A percentile compares a stretch with the other conserved stretches of the same genome.
Conservation (phyloP, 2,888 invertebrate species). For the Euplagia quadripunctaria region DNA sequence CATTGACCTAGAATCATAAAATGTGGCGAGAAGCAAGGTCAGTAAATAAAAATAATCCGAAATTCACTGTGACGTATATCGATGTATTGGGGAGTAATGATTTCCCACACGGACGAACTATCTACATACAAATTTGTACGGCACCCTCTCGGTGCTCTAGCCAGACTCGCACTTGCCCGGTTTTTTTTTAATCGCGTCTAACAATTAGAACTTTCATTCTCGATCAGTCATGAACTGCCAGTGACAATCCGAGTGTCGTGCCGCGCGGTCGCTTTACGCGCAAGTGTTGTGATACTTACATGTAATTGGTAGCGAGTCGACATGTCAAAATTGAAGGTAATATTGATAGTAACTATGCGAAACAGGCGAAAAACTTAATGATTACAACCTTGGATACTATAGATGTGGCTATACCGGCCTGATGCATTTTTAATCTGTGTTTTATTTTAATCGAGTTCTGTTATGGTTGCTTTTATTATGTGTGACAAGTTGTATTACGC, state of each 20-base stretch:
- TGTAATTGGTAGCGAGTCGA: slow-evolving; percentile 56
- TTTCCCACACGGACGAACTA: no score
- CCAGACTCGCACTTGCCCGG: neutral
- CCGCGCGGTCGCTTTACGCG: slow-evolving; percentile 45
- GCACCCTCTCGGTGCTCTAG: no score
- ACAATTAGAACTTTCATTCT: slow-evolving; percentile 51
- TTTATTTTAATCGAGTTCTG: slow-evolving; percentile 33
- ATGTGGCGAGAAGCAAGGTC: no score
- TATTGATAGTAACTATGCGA: slow-evolving; percentile 56
- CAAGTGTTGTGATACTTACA: slow-evolving; percentile 52
- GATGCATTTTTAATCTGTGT: slow-evolving; percentile 46
- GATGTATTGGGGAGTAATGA: no score
- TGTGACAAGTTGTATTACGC: slow-evolving; percentile 30
- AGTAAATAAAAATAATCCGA: no score
- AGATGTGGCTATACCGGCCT: slow-evolving; percentile 14
- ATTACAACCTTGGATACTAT: slow-evolving; percentile 42
- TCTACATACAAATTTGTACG: no score
- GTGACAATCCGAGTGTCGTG: slow-evolving; percentile 44
- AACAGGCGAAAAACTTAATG: slow-evolving; percentile 46
- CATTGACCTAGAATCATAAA: no score
- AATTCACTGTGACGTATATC: no score
- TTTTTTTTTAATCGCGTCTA: slow-evolving; percentile 40
- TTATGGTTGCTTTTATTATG: slow-evolving; percentile 36
- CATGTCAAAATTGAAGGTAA: slow-evolving; percentile 82
- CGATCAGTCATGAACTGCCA: slow-evolving; percentile 34